phyloP scores from a whole-genome alignment of 2,797 vertebrate genomes.

The Anolis apletophallus region DNA sequence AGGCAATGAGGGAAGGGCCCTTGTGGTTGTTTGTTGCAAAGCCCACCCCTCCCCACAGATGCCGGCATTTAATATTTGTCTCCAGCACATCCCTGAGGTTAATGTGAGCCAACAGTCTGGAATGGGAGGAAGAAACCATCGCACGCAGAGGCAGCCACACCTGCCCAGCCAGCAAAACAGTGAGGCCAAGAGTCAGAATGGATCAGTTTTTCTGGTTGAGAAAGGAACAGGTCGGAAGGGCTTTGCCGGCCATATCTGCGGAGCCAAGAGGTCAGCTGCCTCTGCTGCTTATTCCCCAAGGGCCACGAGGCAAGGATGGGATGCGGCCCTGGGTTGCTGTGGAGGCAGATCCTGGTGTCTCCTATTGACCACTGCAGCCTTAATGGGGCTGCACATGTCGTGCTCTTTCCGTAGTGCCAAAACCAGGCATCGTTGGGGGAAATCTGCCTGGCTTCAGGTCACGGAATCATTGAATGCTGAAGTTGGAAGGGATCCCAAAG shows the following conservation, averaged over 20 bases:
- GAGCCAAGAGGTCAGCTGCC: slow-evolving; percentile 38
- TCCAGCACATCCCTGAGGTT: slow-evolving; percentile 18
- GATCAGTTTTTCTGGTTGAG: slow-evolving; percentile 42
- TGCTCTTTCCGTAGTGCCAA: not conserved
- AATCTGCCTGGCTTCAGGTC: not conserved
- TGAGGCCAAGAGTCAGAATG: slow-evolving; percentile 7
- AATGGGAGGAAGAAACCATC: not conserved
- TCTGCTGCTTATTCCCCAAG: slow-evolving; percentile 47
- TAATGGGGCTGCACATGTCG: not conserved
- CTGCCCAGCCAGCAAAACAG: slow-evolving; percentile 48
- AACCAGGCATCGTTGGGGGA: fast-evolving
- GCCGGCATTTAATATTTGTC: slow-evolving; percentile 22
- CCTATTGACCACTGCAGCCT: not conserved
- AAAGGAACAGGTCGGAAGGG: slow-evolving; percentile 36
- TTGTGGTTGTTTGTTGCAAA: too few relatives aligned
- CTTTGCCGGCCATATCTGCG: slow-evolving; percentile 50
- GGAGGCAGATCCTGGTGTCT: slow-evolving; percentile 10
- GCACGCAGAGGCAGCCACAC: too few relatives aligned
- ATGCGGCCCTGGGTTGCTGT: slow-evolving; percentile 51
- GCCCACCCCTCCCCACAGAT: slow-evolving; percentile 12
- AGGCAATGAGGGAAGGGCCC: too few relatives aligned
- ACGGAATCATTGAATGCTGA: too few relatives aligned
- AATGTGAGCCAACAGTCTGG: slow-evolving; percentile 47
- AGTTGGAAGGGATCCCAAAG: too few relatives aligned
- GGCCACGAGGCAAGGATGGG: slow-evolving; percentile 22